Percentiles rank a stretch among this genome's conserved stretches.
These are phyloP conservation scores for Megaustenia siamemsis DNA, from an alignment of 2,888 invertebrate species.

Conservation along the genomic window DNA sequence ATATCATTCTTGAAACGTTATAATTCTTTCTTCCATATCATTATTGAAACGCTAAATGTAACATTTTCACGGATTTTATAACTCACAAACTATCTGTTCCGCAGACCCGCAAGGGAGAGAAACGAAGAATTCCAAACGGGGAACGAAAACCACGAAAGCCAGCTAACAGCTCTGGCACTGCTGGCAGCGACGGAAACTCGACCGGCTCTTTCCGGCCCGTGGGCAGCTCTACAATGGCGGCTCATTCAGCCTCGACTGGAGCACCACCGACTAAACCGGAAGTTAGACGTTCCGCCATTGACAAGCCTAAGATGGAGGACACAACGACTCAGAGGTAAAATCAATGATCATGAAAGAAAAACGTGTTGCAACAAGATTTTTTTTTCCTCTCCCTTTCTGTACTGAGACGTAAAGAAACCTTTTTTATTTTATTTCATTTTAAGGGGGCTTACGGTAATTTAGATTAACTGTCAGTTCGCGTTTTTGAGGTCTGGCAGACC, in stretches of 20 bases:
- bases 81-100: neutral
- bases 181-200: slow-evolving; percentile 25
- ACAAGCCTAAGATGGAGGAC: slow-evolving; percentile 45
- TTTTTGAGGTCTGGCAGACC: no score
- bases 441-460: no score
- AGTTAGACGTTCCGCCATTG: slow-evolving; percentile 43
- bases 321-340: slow-evolving; percentile 37
- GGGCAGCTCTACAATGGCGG: slow-evolving; percentile 35
- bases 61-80: neutral
- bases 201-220: slow-evolving; percentile 53
- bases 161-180: slow-evolving; percentile 36
- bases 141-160: slow-evolving; percentile 56
- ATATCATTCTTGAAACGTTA: neutral
- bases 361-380: no score
- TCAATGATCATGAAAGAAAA: slow-evolving; percentile 16
- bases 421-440: no score
- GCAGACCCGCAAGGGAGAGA: slow-evolving; percentile 59
- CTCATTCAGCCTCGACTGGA: slow-evolving; percentile 22
- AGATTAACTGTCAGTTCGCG: no score
- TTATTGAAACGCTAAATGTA: no score
- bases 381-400: no score
- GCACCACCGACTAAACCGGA: slow-evolving; percentile 48
- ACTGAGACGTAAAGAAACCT: no score
- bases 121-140: slow-evolving; percentile 55
- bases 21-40: neutral